Conservation (phyloP, 1,140 invertebrate genomes). For the Drosophila ananassae region DNA sequence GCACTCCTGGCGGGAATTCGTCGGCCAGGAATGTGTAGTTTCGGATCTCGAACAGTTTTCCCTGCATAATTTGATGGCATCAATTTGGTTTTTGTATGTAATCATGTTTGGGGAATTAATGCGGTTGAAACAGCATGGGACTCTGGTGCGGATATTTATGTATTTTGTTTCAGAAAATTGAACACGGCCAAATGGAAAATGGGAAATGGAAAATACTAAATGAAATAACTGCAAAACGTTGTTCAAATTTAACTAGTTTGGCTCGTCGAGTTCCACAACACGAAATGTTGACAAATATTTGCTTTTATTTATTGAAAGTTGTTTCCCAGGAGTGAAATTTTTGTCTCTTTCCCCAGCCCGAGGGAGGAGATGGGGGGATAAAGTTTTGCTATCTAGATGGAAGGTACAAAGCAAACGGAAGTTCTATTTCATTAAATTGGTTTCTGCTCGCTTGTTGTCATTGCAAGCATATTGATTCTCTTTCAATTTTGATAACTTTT, state of each 20-base stretch:
- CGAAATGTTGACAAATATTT: conserved; percentile 48
- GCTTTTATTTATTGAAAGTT: conserved; percentile 53
- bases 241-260: conserved; percentile 33
- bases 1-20: conserved; percentile 41
- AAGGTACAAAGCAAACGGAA: conserved; percentile 22
- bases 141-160: conserved; percentile 1
- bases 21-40: conserved; percentile 53
- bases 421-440: conserved; percentile 32
- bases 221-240: conserved; percentile 33
- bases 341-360: conserved; percentile 8
- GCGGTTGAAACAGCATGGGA: neutral
- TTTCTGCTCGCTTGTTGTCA: conserved; percentile 15
- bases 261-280: conserved; percentile 16
- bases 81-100: conserved; percentile 23
- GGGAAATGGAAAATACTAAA: conserved; percentile 32
- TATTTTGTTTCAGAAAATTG: neutral
- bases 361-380: neutral
- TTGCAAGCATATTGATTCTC: conserved; percentile 22
- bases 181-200: conserved; percentile 2
- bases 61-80: conserved; percentile 52
- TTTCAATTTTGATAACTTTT: conserved; percentile 15
- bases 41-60: conserved; percentile 40
- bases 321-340: conserved; percentile 30
- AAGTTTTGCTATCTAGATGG: neutral
- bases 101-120: conserved; percentile 47